These are phyloP conservation scores for Macrotrachela quadricornifera DNA, from an alignment of 1,140 invertebrate species.

Conservation along the genomic window DNA sequence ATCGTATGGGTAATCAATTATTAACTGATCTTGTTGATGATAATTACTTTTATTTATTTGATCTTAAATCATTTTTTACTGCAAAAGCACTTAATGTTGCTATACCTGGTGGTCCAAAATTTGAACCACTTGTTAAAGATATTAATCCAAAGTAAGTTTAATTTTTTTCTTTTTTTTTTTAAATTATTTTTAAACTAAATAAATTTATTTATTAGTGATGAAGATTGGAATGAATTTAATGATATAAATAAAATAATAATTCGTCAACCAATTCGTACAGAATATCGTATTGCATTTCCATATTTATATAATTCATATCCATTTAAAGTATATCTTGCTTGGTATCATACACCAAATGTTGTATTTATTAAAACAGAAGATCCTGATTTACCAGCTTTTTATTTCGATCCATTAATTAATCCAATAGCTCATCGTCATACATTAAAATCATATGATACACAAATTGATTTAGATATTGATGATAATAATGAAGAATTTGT, in stretches of 20 bases:
- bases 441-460: constrained; percentile 20
- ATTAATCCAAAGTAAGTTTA: constrained; percentile 68
- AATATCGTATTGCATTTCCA: constrained; percentile 96
- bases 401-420: constrained; percentile 97
- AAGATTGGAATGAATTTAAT: constrained; percentile 99
- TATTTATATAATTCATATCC: constrained; percentile 97
- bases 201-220: too few relatives aligned
- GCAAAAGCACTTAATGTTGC: constrained; percentile 98
- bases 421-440: constrained; percentile 86
- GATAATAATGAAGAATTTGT: constrained; percentile 75
- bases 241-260: constrained; percentile 99
- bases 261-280: constrained; percentile 85
- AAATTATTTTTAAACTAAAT: too few relatives aligned
- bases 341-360: constrained; percentile 96
- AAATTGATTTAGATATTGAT: neutral
- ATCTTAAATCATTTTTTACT: constrained; percentile 96
- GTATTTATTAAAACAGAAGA: constrained; percentile 99
- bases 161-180: constrained; percentile 8
- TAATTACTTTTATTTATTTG: constrained; percentile 98
- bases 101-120: constrained; percentile 98
- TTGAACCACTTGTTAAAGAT: constrained; percentile 95
- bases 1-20: constrained; percentile 88
- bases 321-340: constrained; percentile 54
- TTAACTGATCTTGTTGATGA: constrained; percentile 91
- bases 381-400: constrained; percentile 97